phyloP scores from a whole-genome alignment of 2,797 vertebrate species.

The Onychomys arenicola region DNA sequence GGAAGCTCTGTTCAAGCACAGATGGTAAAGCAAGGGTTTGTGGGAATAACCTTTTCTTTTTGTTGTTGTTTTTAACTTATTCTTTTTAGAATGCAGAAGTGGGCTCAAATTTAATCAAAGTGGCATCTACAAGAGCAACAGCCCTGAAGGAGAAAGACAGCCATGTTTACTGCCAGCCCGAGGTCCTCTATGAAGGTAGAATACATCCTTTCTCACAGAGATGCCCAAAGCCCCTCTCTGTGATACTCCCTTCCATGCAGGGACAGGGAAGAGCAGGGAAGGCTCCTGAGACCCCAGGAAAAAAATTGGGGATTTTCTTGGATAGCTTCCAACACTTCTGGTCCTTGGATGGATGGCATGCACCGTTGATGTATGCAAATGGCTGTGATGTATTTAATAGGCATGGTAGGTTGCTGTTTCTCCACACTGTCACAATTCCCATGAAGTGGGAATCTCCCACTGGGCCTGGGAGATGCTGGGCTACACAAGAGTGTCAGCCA shows the following conservation, averaged over 20 bases:
- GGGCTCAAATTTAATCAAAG: conserved; percentile 90
- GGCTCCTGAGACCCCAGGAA: not conserved
- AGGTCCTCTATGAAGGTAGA: conserved; percentile 91
- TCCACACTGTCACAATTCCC: not conserved
- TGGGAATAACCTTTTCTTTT: not conserved
- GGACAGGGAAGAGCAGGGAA: not conserved
- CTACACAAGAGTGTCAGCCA: too few species aligned
- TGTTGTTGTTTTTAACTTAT: not conserved
- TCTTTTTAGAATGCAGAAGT: conserved; percentile 89
- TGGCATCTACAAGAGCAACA: conserved; percentile 89
- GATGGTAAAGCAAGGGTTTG: not conserved
- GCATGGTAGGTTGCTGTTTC: rapidly evolving
- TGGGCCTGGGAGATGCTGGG: not conserved
- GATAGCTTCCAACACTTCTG: not conserved
- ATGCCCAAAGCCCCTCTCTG: not conserved
- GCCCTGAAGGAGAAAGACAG: conserved; percentile 91
- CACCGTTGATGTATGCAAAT: not conserved
- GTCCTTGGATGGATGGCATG: too few species aligned
- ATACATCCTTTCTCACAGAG: not conserved
- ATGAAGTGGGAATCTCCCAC: not conserved
- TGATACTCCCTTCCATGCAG: rapidly evolving
- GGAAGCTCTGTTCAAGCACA: not conserved
- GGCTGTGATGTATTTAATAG: not conserved
- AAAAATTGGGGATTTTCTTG: not conserved
- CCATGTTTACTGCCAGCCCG: conserved; percentile 90